Conservation (phyloP, 2,113 vertebrate genomes). For the Fukomys damarensis region DNA sequence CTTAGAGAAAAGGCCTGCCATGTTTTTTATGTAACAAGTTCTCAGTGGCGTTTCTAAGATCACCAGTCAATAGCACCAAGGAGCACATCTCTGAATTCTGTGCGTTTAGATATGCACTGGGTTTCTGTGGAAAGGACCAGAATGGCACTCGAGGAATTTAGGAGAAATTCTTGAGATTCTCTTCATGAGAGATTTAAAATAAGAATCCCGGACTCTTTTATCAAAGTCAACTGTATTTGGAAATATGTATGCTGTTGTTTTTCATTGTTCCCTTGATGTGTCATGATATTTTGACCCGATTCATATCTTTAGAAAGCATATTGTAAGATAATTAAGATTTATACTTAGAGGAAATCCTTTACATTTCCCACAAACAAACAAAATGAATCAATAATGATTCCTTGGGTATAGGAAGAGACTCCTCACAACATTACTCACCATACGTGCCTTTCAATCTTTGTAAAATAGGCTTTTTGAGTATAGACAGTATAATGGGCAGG, state of each 20-base stretch:
- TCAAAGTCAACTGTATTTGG: slow-evolving; percentile 60
- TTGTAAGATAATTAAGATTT: slow-evolving; percentile 72
- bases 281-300: slow-evolving; percentile 61
- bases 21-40: neutral
- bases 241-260: slow-evolving; percentile 69
- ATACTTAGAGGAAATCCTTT: slow-evolving; percentile 74
- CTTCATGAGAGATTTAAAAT: slow-evolving; percentile 70
- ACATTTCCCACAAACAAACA: slow-evolving; percentile 73
- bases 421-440: neutral
- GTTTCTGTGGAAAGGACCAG: slow-evolving; percentile 51
- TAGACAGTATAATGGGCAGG: neutral
- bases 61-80: neutral
- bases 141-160: slow-evolving; percentile 68
- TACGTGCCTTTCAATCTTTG: neutral
- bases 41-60: slow-evolving; percentile 39
- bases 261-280: slow-evolving; percentile 71
- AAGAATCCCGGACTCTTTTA: slow-evolving; percentile 54
- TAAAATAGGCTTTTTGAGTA: neutral
- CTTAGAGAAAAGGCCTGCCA: neutral
- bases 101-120: slow-evolving; percentile 12
- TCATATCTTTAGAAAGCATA: slow-evolving; percentile 59
- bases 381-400: slow-evolving; percentile 58
- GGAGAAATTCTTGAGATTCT: slow-evolving; percentile 74
- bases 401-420: slow-evolving; percentile 20
- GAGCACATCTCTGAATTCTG: neutral